Evolutionary conservation across 2,888 invertebrate genomes (phyloP).

Genomic region (Hymenopus coronatus): DNA sequence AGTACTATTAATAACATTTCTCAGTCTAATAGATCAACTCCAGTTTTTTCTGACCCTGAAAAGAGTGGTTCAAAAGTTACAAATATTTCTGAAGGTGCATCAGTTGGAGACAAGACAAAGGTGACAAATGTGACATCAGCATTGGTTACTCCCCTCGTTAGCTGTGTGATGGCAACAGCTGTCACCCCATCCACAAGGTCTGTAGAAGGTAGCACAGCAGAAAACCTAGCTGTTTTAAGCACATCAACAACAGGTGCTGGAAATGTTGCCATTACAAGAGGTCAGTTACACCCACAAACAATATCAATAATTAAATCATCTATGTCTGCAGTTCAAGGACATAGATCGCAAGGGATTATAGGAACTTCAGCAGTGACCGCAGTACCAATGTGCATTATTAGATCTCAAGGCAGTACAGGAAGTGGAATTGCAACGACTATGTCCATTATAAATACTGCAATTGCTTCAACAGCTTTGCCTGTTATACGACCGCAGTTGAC

Average conservation of each 20-base stretch:
- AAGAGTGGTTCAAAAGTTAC: background rate
- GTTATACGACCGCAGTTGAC: constrained; percentile 9
- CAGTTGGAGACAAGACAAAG: background rate
- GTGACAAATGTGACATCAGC: background rate
- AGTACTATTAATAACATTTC: background rate
- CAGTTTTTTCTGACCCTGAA: background rate
- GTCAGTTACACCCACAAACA: background rate
- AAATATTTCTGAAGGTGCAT: background rate
- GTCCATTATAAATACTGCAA: constrained; percentile 19
- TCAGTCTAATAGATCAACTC: background rate
- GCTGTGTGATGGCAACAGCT: background rate
- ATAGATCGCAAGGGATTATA: background rate
- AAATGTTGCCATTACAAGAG: background rate
- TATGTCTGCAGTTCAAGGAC: background rate
- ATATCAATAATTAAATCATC: background rate
- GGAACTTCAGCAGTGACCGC: background rate
- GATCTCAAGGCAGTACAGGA: background rate
- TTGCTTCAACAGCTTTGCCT: constrained; percentile 14
- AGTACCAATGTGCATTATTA: constrained; percentile 14
- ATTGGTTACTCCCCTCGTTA: background rate
- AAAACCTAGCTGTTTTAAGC: background rate
- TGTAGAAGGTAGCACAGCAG: background rate
- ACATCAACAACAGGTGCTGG: background rate
- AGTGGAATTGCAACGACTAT: constrained; percentile 18
- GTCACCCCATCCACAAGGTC: background rate